A percentile compares a stretch with the other conserved stretches of the same genome.
These are phyloP conservation scores for Tipula lateralis DNA, from an alignment of 2,888 invertebrate species.

Conservation along the genomic window DNA sequence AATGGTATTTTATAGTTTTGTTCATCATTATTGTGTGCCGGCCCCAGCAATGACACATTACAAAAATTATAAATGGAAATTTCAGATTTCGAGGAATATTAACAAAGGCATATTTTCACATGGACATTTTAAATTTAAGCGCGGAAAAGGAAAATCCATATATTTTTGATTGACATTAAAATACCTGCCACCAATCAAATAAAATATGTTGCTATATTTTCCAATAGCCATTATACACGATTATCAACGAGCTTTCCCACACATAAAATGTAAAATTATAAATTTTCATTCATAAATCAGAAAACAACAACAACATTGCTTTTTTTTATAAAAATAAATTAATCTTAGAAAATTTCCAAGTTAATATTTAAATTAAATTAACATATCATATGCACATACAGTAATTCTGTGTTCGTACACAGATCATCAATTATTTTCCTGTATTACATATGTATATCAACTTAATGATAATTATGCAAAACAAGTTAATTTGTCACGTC, in stretches of 20 bases:
- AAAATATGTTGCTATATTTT: not conserved
- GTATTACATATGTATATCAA: not conserved
- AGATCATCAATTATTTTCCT: constrained; percentile 4
- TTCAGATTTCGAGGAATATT: not conserved
- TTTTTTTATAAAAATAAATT: not conserved
- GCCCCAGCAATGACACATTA: not conserved
- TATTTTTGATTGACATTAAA: not conserved
- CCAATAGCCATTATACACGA: not conserved
- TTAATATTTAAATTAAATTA: constrained; percentile 15
- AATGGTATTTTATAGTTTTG: not conserved
- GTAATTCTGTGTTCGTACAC: not conserved
- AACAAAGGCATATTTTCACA: not conserved
- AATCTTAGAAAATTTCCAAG: not conserved
- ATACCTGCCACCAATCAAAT: not conserved
- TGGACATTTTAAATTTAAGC: not conserved
- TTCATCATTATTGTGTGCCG: not conserved
- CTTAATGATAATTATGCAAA: not conserved
- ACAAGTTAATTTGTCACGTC: constrained; percentile 19
- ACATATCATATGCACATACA: not conserved
- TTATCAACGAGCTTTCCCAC: not conserved
- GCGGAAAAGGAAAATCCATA: not conserved
- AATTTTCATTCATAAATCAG: constrained; percentile 20
- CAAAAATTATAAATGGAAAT: not conserved
- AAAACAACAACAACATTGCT: not conserved
- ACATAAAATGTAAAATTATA: not conserved